Evolutionary conservation across 1,140 invertebrate species (phyloP).

Genomic region (Trichonephila inaurata): DNA sequence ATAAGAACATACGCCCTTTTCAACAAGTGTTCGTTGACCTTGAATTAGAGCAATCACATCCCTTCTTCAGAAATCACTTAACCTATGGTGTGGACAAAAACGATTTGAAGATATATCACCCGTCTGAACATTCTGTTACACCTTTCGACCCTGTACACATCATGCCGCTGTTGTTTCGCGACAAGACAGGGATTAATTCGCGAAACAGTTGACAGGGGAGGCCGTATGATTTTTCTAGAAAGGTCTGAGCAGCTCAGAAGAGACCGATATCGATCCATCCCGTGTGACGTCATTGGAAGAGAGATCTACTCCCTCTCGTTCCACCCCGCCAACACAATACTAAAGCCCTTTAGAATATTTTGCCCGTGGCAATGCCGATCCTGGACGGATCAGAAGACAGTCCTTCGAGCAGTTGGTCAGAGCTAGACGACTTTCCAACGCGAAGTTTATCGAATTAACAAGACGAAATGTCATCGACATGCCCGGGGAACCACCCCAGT

Average conservation of each 20-base stretch:
- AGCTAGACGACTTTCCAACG: background rate
- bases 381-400: background rate
- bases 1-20: background rate
- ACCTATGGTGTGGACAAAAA: no score
- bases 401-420: background rate
- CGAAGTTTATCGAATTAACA: background rate
- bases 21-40: background rate
- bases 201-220: background rate
- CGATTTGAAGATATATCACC: no score
- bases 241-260: background rate
- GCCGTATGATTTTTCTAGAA: conserved; percentile 19
- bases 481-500: background rate
- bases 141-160: background rate
- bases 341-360: background rate
- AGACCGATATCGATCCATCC: background rate
- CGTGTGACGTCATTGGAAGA: background rate
- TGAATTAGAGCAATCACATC: background rate
- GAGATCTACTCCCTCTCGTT: background rate
- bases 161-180: background rate
- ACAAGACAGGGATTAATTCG: background rate
- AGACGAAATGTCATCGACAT: background rate
- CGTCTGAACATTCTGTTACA: background rate
- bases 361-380: background rate
- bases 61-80: background rate
- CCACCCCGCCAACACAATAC: no score